phyloP scores from a whole-genome alignment of 2,113 vertebrate species.

The Vidua macroura region DNA sequence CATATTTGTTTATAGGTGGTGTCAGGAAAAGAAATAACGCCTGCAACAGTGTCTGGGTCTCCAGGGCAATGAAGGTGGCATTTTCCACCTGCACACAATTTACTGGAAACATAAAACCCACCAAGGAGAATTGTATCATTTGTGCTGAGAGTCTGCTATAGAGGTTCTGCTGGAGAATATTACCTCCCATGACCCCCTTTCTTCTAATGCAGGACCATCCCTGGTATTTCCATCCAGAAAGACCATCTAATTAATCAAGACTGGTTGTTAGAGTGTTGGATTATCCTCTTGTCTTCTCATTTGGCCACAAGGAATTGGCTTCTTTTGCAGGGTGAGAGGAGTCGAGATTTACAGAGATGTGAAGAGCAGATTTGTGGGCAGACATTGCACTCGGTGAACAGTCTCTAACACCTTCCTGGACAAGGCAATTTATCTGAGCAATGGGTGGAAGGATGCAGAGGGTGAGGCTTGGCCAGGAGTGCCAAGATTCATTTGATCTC shows the following conservation, averaged over 20 bases:
- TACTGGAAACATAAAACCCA: constrained; percentile 47
- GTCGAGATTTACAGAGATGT: not conserved
- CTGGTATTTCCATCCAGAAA: not conserved
- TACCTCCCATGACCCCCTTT: not conserved
- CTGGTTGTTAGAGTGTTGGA: not conserved
- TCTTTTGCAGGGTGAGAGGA: not conserved
- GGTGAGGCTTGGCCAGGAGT: not conserved
- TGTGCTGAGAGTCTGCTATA: not conserved
- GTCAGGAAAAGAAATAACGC: constrained; percentile 35
- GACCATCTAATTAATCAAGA: not conserved
- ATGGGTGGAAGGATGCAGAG: not conserved
- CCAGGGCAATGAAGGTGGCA: not conserved
- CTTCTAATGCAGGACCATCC: not conserved
- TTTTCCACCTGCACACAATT: constrained; percentile 36
- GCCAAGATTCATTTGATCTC: not conserved
- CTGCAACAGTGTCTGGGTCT: not conserved
- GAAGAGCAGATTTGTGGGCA: not conserved
- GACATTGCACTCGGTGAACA: not conserved
- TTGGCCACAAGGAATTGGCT: not conserved
- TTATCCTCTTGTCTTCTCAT: not conserved
- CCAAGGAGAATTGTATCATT: not conserved
- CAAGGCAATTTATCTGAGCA: not conserved
- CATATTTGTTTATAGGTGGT: constrained; percentile 1
- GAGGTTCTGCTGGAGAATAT: not conserved
- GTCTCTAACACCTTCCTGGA: not conserved